Conservation (phyloP, 30 jellyfish, hydroid and myxozoan genomes). For the Hydra vulgaris region DNA sequence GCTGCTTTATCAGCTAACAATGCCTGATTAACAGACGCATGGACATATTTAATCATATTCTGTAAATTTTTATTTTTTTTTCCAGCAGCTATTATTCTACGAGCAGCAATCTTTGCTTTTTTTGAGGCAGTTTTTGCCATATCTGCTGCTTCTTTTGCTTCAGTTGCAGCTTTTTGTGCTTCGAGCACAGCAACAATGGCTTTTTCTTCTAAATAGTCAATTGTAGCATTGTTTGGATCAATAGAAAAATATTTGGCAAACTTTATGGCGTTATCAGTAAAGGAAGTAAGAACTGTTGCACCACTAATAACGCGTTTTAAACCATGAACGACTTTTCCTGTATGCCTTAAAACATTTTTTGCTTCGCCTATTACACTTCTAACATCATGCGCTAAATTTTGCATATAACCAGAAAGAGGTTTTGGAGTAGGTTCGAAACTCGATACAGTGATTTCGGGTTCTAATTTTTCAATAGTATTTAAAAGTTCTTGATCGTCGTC, state of each 20-base stretch:
- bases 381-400: conserved; percentile 41
- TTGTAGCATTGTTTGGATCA: conserved; percentile 78
- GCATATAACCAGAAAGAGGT: conserved; percentile 27
- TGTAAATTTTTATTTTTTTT: conserved; percentile 8
- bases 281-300: conserved; percentile 44
- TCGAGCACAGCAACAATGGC: conserved; percentile 81
- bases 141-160: conserved; percentile 65
- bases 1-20: conserved; percentile 54
- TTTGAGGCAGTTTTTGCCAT: conserved; percentile 53
- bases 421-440: conserved; percentile 9
- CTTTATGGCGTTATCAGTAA: conserved; percentile 69
- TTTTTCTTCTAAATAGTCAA: conserved; percentile 76
- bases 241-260: conserved; percentile 66
- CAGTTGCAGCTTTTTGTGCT: conserved; percentile 83
- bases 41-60: conserved; percentile 5
- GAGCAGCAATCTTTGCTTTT: conserved; percentile 30
- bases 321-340: conserved; percentile 66
- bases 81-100: conserved; percentile 16
- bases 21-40: conserved; percentile 37
- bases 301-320: conserved; percentile 55
- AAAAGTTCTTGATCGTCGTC: conserved; percentile 18
- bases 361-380: conserved; percentile 64
- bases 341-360: conserved; percentile 36
- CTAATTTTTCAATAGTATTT: conserved; percentile 20
- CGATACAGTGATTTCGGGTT: conserved; percentile 1